phyloP scores from a whole-genome alignment of 2,797 vertebrate species.

The Pelochelys cantorii region DNA sequence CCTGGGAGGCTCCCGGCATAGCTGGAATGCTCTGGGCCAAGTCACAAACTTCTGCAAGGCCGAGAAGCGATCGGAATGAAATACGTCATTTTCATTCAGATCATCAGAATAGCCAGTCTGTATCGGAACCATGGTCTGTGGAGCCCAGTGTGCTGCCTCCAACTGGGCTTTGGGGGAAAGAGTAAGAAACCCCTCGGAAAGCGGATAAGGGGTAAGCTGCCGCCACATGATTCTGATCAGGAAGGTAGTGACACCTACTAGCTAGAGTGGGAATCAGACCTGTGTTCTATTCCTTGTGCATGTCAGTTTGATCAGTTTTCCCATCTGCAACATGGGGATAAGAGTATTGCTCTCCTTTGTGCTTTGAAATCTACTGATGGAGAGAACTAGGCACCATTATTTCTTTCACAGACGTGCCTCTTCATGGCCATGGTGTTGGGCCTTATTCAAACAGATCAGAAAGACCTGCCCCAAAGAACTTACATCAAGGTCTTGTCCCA shows the following conservation, averaged over 20 bases:
- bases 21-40: neutral
- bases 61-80: neutral
- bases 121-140: neutral
- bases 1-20: neutral
- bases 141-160: neutral
- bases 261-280: too few species aligned
- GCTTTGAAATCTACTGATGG: neutral
- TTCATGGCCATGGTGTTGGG: neutral
- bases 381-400: neutral
- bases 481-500: neutral
- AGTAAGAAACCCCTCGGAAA: neutral
- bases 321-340: neutral
- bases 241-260: neutral
- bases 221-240: neutral
- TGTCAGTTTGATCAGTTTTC: neutral
- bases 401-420: neutral
- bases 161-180: neutral
- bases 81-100: neutral
- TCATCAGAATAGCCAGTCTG: neutral
- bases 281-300: neutral
- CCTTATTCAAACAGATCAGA: neutral
- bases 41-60: neutral
- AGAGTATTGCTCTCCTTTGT: neutral
- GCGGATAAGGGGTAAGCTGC: neutral
- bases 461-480: neutral